Base-by-base conservation (phyloP, 1,140 invertebrate genomes). In the Dermatophagoides farinae region DNA sequence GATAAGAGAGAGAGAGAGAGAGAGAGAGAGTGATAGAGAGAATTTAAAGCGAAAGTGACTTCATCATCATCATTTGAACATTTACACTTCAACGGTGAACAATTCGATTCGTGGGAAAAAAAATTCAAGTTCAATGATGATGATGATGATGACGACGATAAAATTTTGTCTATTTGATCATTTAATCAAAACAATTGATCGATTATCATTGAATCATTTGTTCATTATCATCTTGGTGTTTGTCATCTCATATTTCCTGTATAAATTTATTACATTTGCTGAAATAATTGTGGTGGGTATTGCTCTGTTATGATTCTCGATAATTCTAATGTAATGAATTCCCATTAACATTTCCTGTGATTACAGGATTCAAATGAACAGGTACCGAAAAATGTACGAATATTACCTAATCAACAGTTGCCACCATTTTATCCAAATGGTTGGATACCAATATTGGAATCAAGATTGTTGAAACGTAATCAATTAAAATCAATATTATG, bases 401-500 rank as follows among this genome's bases (percentile, higher is more conserved):
- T 39, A 18, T 39, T 44, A 38, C n/a, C 53, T 5, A 14, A 20
- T 20, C 53, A 55, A 44, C 12, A 16, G 39, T 20, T 60, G 23
- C 58, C 58, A 20, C 58, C 58, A 12, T n/a, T 86, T 0, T 91
- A 80, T 72, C 88, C 88, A 0, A 91, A 93, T 66, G 88, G 88
- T 12, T 92, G 88, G 88, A 89, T 85, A 68, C 80, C 77, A 0
- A 66, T 91, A 0, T 70, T 80, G 0, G 86, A 90, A 69, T 83
- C 81, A 8, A 72, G 71, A 22, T 73, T 80, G 22, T 62, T 93
- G 4, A 75, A 72, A 37, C 69, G 69, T 1, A 78, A 78, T 39
- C 71, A 80, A 62, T 79, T 82, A 0, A 74, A 76, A 59, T 75
- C 80, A 62, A 76, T 87, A 1, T 74, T 53, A 12, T 60, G 65